A percentile compares a stretch with the other conserved stretches of the same genome.
These are phyloP conservation scores for Lepus townsendii DNA, from an alignment of 2,797 vertebrate genomes.

Conservation along the genomic window DNA sequence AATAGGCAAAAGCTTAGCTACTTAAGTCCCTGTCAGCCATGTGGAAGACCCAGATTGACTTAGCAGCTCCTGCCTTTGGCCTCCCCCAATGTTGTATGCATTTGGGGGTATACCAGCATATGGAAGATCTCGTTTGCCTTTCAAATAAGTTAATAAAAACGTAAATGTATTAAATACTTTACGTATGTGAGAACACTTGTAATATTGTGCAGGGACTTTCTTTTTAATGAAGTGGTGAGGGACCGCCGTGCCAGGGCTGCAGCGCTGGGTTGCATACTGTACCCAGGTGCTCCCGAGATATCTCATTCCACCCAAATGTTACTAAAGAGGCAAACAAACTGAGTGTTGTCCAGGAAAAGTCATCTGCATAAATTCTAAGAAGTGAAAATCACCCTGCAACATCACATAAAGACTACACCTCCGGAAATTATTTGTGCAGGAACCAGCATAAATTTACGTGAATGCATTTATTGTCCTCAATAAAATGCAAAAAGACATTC, in stretches of 20 bases:
- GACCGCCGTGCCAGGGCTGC: not conserved
- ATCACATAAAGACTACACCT: not conserved
- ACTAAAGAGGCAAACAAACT: not conserved
- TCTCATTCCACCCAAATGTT: not conserved
- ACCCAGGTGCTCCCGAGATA: not conserved
- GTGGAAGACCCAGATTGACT: no score
- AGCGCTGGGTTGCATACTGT: not conserved
- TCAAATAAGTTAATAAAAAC: no score
- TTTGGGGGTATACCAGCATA: no score
- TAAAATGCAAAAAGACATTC: not conserved
- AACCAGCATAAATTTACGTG: slow-evolving; percentile 31
- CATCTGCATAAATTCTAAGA: not conserved
- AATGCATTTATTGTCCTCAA: not conserved
- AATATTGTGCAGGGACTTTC: not conserved
- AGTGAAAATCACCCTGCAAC: not conserved
- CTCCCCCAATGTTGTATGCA: no score
- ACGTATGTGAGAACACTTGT: not conserved
- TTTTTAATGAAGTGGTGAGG: not conserved
- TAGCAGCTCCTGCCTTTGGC: no score
- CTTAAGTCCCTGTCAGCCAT: no score
- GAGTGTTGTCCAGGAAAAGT: not conserved
- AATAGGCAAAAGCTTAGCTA: no score
- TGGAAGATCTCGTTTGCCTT: no score
- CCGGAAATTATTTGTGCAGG: not conserved
- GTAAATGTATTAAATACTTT: not conserved